A percentile compares a stretch with the other conserved stretches of the same genome.
Evolutionary conservation across 1,140 invertebrate species (phyloP).

Genomic region (Drosophila simulans): DNA sequence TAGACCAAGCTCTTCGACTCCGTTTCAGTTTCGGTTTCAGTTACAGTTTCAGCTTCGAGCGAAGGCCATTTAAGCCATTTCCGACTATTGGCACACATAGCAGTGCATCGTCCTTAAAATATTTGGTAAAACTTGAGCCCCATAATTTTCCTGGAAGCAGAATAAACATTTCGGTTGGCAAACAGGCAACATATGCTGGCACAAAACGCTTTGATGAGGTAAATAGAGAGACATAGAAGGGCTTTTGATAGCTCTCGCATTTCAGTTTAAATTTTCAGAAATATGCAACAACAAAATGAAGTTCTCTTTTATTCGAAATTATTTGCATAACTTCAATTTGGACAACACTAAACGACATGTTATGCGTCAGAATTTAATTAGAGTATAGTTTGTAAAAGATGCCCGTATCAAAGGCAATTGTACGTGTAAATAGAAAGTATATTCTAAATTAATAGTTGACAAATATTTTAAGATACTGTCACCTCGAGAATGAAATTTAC

Average conservation of each 20-base stretch:
- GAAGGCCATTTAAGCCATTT: conserved; percentile 45
- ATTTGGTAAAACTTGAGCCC: conserved; percentile 1
- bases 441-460: too few relatives aligned
- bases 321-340: not conserved
- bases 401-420: too few relatives aligned
- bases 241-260: conserved; percentile 1
- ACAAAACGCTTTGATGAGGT: conserved; percentile 7
- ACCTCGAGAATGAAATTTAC: too few relatives aligned
- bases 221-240: not conserved
- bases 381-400: not conserved
- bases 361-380: not conserved
- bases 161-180: conserved; percentile 23
- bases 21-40: conserved; percentile 10
- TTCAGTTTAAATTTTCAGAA: not conserved
- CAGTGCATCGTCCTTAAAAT: not conserved
- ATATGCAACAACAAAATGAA: not conserved
- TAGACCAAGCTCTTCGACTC: conserved; percentile 32
- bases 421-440: too few relatives aligned
- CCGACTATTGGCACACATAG: conserved; percentile 11
- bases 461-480: too few relatives aligned
- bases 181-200: conserved; percentile 4
- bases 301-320: not conserved
- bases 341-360: too few relatives aligned
- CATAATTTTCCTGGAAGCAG: conserved; percentile 6
- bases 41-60: conserved; percentile 14